These are phyloP conservation scores for Serrognathus titanus DNA, from an alignment of 2,888 invertebrate species.

Conservation along the genomic window DNA sequence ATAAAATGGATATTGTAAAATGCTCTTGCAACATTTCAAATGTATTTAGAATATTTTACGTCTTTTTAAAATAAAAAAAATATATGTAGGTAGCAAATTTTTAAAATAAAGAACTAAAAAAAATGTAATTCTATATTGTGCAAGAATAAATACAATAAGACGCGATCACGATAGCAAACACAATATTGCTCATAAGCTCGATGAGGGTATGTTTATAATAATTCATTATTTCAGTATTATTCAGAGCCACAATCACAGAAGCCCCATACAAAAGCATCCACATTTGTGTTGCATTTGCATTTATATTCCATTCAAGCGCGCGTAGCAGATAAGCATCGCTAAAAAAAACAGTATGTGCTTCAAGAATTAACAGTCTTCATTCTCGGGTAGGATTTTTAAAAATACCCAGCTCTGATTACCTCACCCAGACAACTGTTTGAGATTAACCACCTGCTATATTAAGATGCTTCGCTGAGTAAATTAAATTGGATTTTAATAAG, in stretches of 20 bases:
- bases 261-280: constrained; percentile 44
- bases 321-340: constrained; percentile 46
- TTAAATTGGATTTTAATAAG: no score
- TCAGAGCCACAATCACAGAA: constrained; percentile 44
- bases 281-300: constrained; percentile 50
- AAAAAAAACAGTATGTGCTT: constrained; percentile 42
- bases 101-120: background rate
- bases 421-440: no score
- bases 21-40: no score
- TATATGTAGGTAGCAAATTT: no score
- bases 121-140: constrained; percentile 6
- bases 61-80: no score
- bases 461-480: no score
- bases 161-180: constrained; percentile 8
- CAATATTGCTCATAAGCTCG: constrained; percentile 17
- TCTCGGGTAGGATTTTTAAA: background rate
- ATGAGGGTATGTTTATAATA: constrained; percentile 41
- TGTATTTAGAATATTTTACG: no score
- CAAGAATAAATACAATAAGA: constrained; percentile 6
- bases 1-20: no score
- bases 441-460: no score
- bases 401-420: background rate
- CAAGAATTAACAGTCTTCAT: constrained; percentile 44
- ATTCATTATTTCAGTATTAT: constrained; percentile 50
- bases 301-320: constrained; percentile 49